Conservation (phyloP, 2,888 invertebrate species). For the Aradus depressus region DNA sequence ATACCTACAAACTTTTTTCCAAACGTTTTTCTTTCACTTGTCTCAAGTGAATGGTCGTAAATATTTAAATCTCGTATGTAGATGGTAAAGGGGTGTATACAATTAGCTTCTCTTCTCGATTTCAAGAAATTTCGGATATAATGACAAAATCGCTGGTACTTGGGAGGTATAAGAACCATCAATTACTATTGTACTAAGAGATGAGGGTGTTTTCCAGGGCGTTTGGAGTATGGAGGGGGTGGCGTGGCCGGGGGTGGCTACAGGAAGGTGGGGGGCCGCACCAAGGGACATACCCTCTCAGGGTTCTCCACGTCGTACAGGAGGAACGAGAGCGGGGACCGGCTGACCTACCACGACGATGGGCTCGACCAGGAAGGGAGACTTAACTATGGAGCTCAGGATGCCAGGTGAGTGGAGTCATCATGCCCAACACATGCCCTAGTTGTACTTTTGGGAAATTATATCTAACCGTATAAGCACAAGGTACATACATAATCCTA, state of each 20-base stretch:
- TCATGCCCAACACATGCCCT: too few relatives aligned
- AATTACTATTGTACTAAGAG: neutral
- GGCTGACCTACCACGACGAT: conserved; percentile 57
- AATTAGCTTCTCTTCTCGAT: too few relatives aligned
- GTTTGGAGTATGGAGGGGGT: conserved; percentile 30
- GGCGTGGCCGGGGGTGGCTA: conserved; percentile 30
- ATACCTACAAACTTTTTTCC: too few relatives aligned
- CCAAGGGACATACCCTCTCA: conserved; percentile 56
- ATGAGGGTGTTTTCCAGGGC: conserved; percentile 28
- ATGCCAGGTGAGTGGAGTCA: conserved; percentile 30
- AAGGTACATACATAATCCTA: conserved; percentile 7
- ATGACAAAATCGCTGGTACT: neutral
- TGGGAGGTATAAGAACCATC: neutral
- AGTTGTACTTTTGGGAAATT: too few relatives aligned
- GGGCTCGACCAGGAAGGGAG: conserved; percentile 39
- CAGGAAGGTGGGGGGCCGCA: conserved; percentile 39
- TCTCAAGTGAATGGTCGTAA: too few relatives aligned
- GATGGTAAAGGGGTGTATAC: too few relatives aligned
- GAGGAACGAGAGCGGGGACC: conserved; percentile 58
- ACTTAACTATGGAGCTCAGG: conserved; percentile 30
- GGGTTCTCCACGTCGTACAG: conserved; percentile 58
- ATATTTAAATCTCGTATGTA: too few relatives aligned
- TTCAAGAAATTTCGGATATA: neutral
- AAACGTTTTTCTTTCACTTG: too few relatives aligned
- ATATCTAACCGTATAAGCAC: neutral